Conservation (phyloP, 2,888 invertebrate species). For the Plebejus melissa region DNA sequence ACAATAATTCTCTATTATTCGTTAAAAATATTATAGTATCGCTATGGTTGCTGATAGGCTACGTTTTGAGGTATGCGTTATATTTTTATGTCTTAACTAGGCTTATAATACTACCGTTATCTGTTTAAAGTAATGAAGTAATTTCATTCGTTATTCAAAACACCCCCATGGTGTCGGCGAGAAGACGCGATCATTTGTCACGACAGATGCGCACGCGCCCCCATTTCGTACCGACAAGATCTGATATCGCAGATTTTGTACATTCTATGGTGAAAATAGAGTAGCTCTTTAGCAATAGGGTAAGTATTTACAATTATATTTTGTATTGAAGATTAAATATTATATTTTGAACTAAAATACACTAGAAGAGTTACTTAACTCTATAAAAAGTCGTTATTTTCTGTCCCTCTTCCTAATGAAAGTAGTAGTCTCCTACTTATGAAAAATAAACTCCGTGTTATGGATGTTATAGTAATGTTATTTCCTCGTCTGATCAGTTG, state of each 20-base stretch:
- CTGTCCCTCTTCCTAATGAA: neutral
- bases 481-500: neutral
- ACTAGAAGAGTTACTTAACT: too few relatives aligned
- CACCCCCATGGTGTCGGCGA: slow-evolving; percentile 26
- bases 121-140: slow-evolving; percentile 19
- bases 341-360: too few relatives aligned
- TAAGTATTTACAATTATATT: neutral
- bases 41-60: neutral
- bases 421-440: neutral
- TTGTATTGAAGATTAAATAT: too few relatives aligned
- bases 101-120: neutral
- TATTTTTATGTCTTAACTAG: slow-evolving; percentile 12
- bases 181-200: slow-evolving; percentile 27
- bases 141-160: slow-evolving; percentile 28
- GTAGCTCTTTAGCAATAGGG: neutral
- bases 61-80: neutral
- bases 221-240: slow-evolving; percentile 30
- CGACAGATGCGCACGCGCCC: slow-evolving; percentile 36
- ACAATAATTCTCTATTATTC: neutral
- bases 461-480: neutral
- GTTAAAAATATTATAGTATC: neutral
- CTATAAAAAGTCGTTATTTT: too few relatives aligned
- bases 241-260: slow-evolving; percentile 26
- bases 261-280: slow-evolving; percentile 4
- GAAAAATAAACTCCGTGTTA: neutral